A percentile compares a stretch with the other conserved stretches of the same genome.
Evolutionary conservation across 1,140 invertebrate genomes (phyloP).

Genomic region (Cydia fagiglandana): DNA sequence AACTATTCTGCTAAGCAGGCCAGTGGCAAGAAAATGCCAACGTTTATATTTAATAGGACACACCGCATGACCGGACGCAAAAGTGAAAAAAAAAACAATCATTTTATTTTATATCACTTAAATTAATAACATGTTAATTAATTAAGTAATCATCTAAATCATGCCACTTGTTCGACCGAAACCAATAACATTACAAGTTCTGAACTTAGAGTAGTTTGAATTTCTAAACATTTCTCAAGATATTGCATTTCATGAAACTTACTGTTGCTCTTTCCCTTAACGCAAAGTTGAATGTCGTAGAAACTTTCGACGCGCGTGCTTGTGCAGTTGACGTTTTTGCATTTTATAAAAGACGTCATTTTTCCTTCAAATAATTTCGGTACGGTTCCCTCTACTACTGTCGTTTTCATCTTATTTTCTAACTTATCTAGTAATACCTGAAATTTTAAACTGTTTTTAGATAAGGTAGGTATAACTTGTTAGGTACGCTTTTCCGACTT

Average conservation of each 20-base stretch:
- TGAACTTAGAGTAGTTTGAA: background rate
- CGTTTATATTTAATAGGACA: too few species aligned
- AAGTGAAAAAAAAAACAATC: too few species aligned
- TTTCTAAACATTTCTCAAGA: background rate
- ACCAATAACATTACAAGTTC: background rate
- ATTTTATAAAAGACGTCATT: slow-evolving; percentile 99
- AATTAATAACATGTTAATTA: too few species aligned
- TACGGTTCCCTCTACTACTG: slow-evolving; percentile 97
- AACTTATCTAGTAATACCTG: slow-evolving; percentile 96
- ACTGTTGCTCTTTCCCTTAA: slow-evolving; percentile 99
- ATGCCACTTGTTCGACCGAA: too few species aligned
- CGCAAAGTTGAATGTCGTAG: slow-evolving; percentile 99
- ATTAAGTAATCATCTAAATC: too few species aligned
- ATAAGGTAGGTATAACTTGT: too few species aligned
- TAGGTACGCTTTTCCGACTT: too few species aligned
- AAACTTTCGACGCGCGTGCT: slow-evolving; percentile 98
- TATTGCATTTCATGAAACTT: slow-evolving; percentile 70
- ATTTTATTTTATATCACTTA: too few species aligned
- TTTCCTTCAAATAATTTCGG: slow-evolving; percentile 99
- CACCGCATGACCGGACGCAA: too few species aligned
- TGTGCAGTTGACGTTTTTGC: slow-evolving; percentile 98
- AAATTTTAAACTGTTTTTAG: slow-evolving; percentile 38
- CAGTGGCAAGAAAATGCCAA: too few species aligned
- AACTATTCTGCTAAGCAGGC: too few species aligned
- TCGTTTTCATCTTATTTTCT: slow-evolving; percentile 99